Evolutionary conservation across 92 coral and sea anemone species (phyloP).

Genomic region (Ricordea florida): DNA sequence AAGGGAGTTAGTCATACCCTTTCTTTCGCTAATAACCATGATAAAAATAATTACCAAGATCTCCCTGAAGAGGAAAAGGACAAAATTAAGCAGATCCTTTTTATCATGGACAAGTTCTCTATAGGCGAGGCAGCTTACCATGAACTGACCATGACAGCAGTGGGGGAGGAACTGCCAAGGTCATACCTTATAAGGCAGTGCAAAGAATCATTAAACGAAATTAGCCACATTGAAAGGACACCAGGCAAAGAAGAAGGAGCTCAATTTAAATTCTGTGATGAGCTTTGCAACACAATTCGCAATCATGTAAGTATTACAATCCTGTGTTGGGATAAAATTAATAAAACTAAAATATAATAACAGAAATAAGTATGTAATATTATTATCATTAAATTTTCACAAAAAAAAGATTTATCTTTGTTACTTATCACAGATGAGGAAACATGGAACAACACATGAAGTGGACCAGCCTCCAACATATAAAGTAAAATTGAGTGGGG

Average conservation of each 20-base stretch:
- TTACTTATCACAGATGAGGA: not conserved
- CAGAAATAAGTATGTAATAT: not conserved
- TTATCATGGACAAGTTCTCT: constrained; percentile 36
- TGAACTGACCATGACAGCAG: constrained; percentile 48
- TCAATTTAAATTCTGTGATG: constrained; percentile 27
- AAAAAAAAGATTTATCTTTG: not conserved
- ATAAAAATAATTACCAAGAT: too few relatives aligned
- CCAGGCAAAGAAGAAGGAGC: constrained; percentile 47
- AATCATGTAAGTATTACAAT: constrained; percentile 26
- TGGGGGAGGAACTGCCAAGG: constrained; percentile 28
- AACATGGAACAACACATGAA: not conserved
- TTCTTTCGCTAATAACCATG: too few relatives aligned
- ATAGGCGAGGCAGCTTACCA: constrained; percentile 54
- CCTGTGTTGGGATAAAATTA: not conserved
- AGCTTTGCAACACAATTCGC: constrained; percentile 14
- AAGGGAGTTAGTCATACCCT: too few relatives aligned
- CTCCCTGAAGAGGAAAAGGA: too few relatives aligned
- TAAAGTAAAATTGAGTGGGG: constrained; percentile 6
- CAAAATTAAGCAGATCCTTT: too few relatives aligned
- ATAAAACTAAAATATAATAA: not conserved
- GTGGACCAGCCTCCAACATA: constrained; percentile 4
- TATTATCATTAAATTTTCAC: too few relatives aligned
- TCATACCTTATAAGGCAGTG: constrained; percentile 35
- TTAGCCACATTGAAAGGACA: constrained; percentile 30
- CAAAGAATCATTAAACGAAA: constrained; percentile 30